Conservation (phyloP, 2,113 vertebrate species). For the Sorex araneus region DNA sequence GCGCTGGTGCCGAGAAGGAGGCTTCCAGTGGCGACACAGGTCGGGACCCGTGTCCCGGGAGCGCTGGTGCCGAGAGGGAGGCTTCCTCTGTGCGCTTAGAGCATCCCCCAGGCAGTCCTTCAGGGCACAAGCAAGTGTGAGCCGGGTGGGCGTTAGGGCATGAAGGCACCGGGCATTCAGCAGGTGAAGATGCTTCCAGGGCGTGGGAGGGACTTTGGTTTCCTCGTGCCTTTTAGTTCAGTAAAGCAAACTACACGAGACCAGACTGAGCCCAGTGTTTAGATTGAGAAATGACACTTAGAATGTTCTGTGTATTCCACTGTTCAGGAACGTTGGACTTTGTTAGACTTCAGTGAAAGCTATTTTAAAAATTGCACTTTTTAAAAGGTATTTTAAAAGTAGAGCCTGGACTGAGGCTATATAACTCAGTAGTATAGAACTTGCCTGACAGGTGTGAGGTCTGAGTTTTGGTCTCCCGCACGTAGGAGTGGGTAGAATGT, state of each 20-base stretch:
- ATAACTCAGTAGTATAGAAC: no score
- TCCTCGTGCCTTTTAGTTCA: background rate
- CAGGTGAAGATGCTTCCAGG: no score
- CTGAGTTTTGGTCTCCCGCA: background rate
- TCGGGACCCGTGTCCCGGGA: background rate
- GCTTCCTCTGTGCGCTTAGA: background rate
- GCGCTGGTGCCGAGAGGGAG: background rate
- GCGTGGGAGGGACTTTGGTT: background rate
- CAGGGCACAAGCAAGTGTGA: background rate
- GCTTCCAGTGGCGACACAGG: constrained; percentile 90
- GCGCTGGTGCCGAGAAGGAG: background rate
- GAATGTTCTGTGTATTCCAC: background rate
- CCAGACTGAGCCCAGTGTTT: background rate
- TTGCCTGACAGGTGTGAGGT: no score
- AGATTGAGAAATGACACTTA: background rate
- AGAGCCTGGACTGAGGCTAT: no score
- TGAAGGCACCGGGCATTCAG: no score
- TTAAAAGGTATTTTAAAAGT: background rate
- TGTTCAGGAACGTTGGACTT: background rate
- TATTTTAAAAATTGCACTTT: no score
- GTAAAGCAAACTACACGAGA: background rate
- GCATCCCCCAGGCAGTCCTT: background rate
- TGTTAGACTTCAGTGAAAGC: background rate
- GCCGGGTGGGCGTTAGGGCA: background rate
- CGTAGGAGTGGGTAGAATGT: background rate